phyloP scores from a whole-genome alignment of 1,140 invertebrate genomes.

The Bombus soroeensis region DNA sequence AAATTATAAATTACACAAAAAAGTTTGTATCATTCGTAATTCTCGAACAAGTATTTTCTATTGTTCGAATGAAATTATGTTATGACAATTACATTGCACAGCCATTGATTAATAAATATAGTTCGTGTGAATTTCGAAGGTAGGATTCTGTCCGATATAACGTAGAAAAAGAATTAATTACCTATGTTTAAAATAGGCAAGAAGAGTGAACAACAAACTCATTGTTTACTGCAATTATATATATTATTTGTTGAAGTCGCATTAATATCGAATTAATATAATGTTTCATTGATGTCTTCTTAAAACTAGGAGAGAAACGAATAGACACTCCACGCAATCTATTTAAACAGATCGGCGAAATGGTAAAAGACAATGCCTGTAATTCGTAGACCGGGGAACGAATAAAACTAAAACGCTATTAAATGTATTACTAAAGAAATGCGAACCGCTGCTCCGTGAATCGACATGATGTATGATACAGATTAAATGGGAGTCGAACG shows the following conservation, averaged over 20 bases:
- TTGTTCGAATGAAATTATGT: not conserved
- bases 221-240: slow-evolving; percentile 10
- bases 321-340: slow-evolving; percentile 11
- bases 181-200: not conserved
- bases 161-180: not conserved
- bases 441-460: slow-evolving; percentile 12
- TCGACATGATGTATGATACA: slow-evolving; percentile 34
- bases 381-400: not conserved
- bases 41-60: too few species aligned
- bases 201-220: slow-evolving; percentile 1
- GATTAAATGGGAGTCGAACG: slow-evolving; percentile 23
- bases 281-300: not conserved
- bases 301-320: slow-evolving; percentile 5
- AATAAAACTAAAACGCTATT: slow-evolving; percentile 15
- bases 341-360: slow-evolving; percentile 16
- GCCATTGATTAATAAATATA: slow-evolving; percentile 43
- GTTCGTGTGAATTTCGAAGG: slow-evolving; percentile 9
- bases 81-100: slow-evolving; percentile 30
- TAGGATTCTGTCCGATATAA: not conserved
- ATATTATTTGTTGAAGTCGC: not conserved
- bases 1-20: slow-evolving; percentile 28
- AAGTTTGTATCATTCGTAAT: not conserved
- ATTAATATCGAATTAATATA: slow-evolving; percentile 14
- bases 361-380: not conserved
- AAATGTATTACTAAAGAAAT: slow-evolving; percentile 30